Evolutionary conservation across 2,797 vertebrate genomes (phyloP), one percentile per base, ranked within the genome.

Genomic region (Hozukius guyotensis): DNA sequence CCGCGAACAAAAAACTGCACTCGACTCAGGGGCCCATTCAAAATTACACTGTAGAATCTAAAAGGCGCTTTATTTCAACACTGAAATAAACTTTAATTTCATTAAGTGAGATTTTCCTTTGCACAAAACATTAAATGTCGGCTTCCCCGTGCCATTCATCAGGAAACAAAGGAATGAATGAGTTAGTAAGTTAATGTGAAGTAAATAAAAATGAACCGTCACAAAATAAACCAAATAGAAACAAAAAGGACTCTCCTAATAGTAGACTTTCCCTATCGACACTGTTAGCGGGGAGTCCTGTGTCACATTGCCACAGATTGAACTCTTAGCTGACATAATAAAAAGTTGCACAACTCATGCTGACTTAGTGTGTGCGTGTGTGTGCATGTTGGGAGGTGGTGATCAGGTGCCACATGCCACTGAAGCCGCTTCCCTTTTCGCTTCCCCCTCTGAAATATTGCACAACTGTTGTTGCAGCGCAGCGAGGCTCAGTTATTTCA

Each of bases 321-420:
- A 83, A 81, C 60, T 29, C 49, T 63, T 81, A 79, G 86, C 86
- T 93, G 92, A 94, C 92, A 93, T 94, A 91, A 94, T 87, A 85
- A 73, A 83, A 83, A 72, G 82, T 94, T 95, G 80, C 94, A 90
- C 89, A 95, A 94, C 65, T 18, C n/a, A n/a, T 14, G 25, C 68
- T 76, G 59, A 69, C 60, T 77, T 18, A 6, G 31, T 22, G 20
- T 70, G 38, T 24, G 66, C 61, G 57, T 46, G 59, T 67, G 75
- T 74, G 62, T 61, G 78, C 22, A 46, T 31, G 67, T 56, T 29
- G 20, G 72, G 75, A 73, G 82, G 46, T 71, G 75, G 86, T 74
- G 89, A 89, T 93, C 90, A 92, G 93, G 93, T 93, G 94, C 90
- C 94, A 91, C 93, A 91, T 93, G 94, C 91, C 90, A 73, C 72